A percentile compares a stretch with the other conserved stretches of the same genome.
Evolutionary conservation across 2,888 invertebrate genomes (phyloP).

Genomic region (Nephrotoma guestfalica): DNA sequence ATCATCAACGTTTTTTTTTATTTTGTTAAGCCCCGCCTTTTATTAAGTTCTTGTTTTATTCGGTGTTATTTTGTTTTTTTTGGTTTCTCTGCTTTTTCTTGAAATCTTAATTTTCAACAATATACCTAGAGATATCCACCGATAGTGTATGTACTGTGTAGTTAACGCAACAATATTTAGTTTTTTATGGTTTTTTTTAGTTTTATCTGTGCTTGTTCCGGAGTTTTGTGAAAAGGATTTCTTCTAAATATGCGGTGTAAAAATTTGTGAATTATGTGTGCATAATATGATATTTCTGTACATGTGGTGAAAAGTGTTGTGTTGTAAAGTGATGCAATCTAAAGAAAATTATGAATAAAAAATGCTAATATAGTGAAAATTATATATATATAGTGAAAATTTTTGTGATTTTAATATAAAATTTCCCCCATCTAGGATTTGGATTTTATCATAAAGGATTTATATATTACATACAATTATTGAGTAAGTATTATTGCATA

Average conservation of each 20-base stretch:
- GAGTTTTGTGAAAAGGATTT: background rate
- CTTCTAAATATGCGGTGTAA: background rate
- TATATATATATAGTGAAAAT: background rate
- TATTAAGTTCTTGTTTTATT: background rate
- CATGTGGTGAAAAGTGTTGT: background rate
- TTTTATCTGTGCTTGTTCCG: background rate
- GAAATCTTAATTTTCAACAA: background rate
- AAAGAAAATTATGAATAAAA: background rate
- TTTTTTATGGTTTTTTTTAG: background rate
- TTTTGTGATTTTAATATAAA: background rate
- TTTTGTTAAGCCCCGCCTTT: background rate
- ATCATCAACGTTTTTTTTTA: background rate
- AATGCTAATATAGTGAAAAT: background rate
- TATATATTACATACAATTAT: background rate
- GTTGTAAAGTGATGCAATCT: background rate
- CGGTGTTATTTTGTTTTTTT: background rate
- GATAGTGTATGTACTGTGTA: background rate
- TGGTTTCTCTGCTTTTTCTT: background rate
- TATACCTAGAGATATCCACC: background rate
- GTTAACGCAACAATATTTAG: background rate
- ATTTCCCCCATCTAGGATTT: background rate
- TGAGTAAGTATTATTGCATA: background rate
- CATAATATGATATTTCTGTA: background rate
- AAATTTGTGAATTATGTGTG: background rate
- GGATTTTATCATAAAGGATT: background rate